These are phyloP conservation scores for Pipa parva DNA, from an alignment of 2,113 vertebrate species.

Conservation along the genomic window DNA sequence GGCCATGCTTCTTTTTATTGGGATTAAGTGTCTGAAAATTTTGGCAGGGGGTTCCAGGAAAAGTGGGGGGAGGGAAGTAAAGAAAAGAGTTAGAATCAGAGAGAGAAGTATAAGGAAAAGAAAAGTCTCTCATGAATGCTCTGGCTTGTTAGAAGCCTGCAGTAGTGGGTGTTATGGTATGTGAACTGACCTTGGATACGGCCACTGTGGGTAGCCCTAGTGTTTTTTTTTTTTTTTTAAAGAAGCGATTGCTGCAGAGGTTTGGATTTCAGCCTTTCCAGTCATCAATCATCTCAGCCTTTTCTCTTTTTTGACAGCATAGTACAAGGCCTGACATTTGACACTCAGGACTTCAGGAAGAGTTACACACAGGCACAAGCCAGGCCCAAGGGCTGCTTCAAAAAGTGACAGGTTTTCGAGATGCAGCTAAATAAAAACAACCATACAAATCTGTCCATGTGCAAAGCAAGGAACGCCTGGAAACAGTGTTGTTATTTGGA, in stretches of 20 bases:
- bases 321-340: constrained; percentile 99
- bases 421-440: constrained; percentile 56
- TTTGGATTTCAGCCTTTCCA: constrained; percentile 96
- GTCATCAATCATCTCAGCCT: constrained; percentile 98
- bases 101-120: constrained; percentile 50
- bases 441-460: constrained; percentile 47
- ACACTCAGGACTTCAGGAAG: constrained; percentile 85
- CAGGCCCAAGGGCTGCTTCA: constrained; percentile 73
- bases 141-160: constrained; percentile 66
- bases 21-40: constrained; percentile 70
- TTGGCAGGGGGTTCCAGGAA: constrained; percentile 58
- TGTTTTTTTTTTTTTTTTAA: constrained; percentile 82
- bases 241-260: constrained; percentile 94
- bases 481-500: too few relatives aligned
- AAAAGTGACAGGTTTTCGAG: constrained; percentile 12
- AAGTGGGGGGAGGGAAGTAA: constrained; percentile 47
- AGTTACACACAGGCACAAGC: constrained; percentile 76
- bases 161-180: constrained; percentile 80
- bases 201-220: constrained; percentile 80
- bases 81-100: constrained; percentile 38
- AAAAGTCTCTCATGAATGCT: constrained; percentile 60
- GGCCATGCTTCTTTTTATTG: constrained; percentile 54
- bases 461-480: too few relatives aligned
- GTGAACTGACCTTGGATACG: constrained; percentile 83
- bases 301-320: constrained; percentile 99